Evolutionary conservation across 1,140 invertebrate species (phyloP).

Genomic region (Platorchestia sp.): DNA sequence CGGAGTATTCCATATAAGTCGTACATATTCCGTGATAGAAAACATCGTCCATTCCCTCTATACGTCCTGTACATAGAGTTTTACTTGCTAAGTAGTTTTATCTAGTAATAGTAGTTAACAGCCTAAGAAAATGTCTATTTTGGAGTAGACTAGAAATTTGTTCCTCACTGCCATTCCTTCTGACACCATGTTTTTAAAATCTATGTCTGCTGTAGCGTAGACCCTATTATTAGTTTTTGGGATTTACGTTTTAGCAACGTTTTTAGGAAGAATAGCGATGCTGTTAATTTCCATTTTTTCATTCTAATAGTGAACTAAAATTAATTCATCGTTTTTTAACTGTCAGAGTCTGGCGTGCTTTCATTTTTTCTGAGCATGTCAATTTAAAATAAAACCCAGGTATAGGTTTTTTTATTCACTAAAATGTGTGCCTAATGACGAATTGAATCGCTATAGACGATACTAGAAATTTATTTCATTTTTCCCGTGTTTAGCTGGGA

Average conservation of each 20-base stretch:
- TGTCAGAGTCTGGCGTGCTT: no score
- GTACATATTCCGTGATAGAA: neutral
- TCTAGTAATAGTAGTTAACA: neutral
- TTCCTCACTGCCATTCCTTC: constrained; percentile 30
- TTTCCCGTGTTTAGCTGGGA: no score
- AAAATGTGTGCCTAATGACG: neutral
- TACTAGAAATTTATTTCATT: neutral
- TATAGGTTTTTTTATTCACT: no score
- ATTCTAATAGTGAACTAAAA: no score
- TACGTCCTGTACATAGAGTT: neutral
- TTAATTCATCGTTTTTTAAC: no score
- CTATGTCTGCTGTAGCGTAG: neutral
- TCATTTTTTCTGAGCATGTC: no score
- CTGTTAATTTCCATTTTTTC: neutral
- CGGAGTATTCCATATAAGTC: neutral
- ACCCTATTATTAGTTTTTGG: neutral
- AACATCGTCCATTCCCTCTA: neutral
- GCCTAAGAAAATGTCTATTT: constrained; percentile 30
- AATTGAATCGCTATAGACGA: neutral
- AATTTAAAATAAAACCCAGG: no score
- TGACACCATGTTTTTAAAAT: neutral
- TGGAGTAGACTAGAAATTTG: constrained; percentile 24
- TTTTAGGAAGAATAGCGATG: neutral
- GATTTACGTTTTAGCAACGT: neutral
- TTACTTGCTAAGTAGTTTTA: neutral